phyloP scores from a whole-genome alignment of 2,888 invertebrate species.

The Dorcus parallelipipedus region DNA sequence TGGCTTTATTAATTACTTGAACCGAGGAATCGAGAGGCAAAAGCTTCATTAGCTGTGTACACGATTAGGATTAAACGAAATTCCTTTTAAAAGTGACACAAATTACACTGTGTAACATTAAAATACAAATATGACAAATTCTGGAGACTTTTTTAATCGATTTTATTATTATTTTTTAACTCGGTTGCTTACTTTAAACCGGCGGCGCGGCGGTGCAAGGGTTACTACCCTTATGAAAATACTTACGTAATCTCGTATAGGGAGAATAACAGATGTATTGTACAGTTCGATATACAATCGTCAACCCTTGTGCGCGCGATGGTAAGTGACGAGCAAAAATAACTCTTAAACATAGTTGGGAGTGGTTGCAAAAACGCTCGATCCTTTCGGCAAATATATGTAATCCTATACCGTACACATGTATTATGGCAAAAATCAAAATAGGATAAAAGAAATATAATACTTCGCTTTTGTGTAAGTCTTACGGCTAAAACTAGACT shows the following conservation, averaged over 20 bases:
- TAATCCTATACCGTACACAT: slow-evolving; percentile 35
- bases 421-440: slow-evolving; percentile 38
- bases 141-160: too few species aligned
- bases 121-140: too few species aligned
- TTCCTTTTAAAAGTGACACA: too few species aligned
- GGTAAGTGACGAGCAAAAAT: slow-evolving; percentile 16
- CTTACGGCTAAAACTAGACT: slow-evolving; percentile 23
- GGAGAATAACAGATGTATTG: slow-evolving; percentile 44
- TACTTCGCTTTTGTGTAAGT: slow-evolving; percentile 26
- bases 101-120: too few species aligned
- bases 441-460: slow-evolving; percentile 36
- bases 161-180: too few species aligned
- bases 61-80: too few species aligned
- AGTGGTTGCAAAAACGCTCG: slow-evolving; percentile 15
- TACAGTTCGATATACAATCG: slow-evolving; percentile 21
- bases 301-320: slow-evolving; percentile 24
- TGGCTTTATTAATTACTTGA: too few species aligned
- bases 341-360: slow-evolving; percentile 6
- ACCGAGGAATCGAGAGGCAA: too few species aligned
- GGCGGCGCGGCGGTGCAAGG: slow-evolving; percentile 20
- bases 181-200: not conserved
- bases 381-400: slow-evolving; percentile 17
- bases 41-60: too few species aligned
- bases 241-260: slow-evolving; percentile 38
- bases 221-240: slow-evolving; percentile 37